These are phyloP conservation scores for Sebastiscus tertius DNA, from an alignment of 2,797 vertebrate genomes.

Conservation along the genomic window DNA sequence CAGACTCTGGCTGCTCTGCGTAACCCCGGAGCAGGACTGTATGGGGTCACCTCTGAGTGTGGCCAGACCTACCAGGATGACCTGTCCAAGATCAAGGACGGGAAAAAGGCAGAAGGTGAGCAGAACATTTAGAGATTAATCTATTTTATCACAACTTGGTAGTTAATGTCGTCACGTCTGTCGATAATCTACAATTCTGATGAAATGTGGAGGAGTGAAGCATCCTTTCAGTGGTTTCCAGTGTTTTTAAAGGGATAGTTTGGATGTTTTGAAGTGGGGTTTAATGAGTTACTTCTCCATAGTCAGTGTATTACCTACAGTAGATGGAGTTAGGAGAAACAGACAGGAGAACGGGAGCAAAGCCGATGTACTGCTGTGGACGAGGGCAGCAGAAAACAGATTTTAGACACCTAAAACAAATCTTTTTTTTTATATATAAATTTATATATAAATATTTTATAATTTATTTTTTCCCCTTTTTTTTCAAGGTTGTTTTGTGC, in stretches of 20 bases:
- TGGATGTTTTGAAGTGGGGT: not conserved
- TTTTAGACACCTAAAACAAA: not conserved
- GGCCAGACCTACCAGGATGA: slow-evolving; percentile 90
- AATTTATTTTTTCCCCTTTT: too few relatives aligned
- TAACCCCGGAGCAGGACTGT: slow-evolving; percentile 88
- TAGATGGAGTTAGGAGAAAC: not conserved
- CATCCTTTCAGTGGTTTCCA: not conserved
- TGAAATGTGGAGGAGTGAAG: not conserved
- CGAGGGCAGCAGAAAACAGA: not conserved
- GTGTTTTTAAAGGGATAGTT: not conserved
- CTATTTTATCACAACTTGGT: not conserved
- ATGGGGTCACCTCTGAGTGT: slow-evolving; percentile 94
- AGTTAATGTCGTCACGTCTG: too few relatives aligned
- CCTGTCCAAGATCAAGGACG: slow-evolving; percentile 84
- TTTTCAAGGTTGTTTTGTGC: rapidly evolving
- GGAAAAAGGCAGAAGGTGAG: slow-evolving; percentile 87
- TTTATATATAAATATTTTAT: too few relatives aligned
- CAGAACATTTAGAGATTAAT: not conserved
- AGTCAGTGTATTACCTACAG: not conserved
- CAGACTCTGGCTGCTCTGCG: slow-evolving; percentile 89
- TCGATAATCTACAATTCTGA: not conserved
- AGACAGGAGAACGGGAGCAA: not conserved
- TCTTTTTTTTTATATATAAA: too few relatives aligned
- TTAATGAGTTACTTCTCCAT: too few relatives aligned
- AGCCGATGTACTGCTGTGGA: too few relatives aligned